Percentiles rank a stretch among this genome's conserved stretches.
These are phyloP conservation scores for Tachyglossus aculeatus DNA, from an alignment of 2,797 vertebrate species.

Conservation along the genomic window DNA sequence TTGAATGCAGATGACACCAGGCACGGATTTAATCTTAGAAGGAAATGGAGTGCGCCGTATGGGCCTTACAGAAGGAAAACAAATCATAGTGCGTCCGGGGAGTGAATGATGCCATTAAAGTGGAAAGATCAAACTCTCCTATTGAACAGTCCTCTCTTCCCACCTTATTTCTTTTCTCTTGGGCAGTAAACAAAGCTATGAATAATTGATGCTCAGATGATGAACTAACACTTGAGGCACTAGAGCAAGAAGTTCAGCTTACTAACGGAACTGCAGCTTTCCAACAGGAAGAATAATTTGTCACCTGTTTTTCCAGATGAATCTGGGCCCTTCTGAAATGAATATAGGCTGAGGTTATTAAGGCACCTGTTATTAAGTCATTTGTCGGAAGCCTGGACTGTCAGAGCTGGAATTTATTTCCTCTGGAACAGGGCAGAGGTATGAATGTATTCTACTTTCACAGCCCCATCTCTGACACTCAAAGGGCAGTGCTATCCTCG, in stretches of 20 bases:
- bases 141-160: not conserved
- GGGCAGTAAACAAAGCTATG: not conserved
- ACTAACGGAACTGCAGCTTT: too few relatives aligned
- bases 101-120: constrained; percentile 9
- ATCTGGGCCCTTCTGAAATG: not conserved
- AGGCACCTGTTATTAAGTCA: too few relatives aligned
- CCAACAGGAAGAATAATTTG: not conserved
- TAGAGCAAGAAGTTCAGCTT: not conserved
- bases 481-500: too few relatives aligned
- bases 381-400: too few relatives aligned
- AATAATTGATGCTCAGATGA: not conserved
- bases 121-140: not conserved
- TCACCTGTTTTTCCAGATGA: not conserved
- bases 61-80: not conserved
- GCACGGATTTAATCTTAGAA: constrained; percentile 60
- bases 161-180: not conserved
- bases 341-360: too few relatives aligned
- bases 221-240: not conserved
- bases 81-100: not conserved
- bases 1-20: constrained; percentile 38
- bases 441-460: too few relatives aligned
- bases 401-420: too few relatives aligned
- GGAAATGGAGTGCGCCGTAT: constrained; percentile 30
- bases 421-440: too few relatives aligned
- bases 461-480: too few relatives aligned